phyloP scores from a whole-genome alignment of 2,797 vertebrate genomes.

The Glyptemys insculpta region DNA sequence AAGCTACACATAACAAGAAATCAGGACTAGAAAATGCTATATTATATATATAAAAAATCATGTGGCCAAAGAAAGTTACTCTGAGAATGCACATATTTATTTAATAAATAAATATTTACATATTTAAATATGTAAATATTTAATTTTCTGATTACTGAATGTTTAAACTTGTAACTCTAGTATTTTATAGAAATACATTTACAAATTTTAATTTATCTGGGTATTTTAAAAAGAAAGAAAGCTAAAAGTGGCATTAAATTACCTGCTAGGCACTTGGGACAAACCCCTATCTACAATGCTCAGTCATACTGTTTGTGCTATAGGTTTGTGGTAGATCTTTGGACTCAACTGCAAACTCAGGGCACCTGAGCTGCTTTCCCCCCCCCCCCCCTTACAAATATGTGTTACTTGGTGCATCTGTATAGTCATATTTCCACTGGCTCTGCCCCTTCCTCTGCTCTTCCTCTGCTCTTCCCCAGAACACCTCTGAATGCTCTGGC shows the following conservation, averaged over 20 bases:
- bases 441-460: neutral
- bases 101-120: no score
- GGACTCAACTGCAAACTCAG: accelerated
- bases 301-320: neutral
- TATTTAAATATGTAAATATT: neutral
- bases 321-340: neutral
- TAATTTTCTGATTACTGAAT: neutral
- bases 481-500: neutral
- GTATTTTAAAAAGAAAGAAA: neutral
- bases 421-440: accelerated
- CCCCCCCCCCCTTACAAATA: accelerated
- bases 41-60: neutral
- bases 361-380: neutral
- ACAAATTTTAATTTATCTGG: neutral
- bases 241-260: neutral
- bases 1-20: neutral
- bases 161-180: neutral
- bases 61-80: slow-evolving; percentile 4
- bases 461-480: neutral
- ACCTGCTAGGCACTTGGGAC: neutral
- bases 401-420: neutral
- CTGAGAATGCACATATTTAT: neutral
- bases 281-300: neutral
- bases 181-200: neutral
- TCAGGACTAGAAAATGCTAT: neutral